Evolutionary conservation across 1,140 invertebrate species (phyloP), one percentile per base, ranked within the genome.

Genomic region (Micrasema minimum): DNA sequence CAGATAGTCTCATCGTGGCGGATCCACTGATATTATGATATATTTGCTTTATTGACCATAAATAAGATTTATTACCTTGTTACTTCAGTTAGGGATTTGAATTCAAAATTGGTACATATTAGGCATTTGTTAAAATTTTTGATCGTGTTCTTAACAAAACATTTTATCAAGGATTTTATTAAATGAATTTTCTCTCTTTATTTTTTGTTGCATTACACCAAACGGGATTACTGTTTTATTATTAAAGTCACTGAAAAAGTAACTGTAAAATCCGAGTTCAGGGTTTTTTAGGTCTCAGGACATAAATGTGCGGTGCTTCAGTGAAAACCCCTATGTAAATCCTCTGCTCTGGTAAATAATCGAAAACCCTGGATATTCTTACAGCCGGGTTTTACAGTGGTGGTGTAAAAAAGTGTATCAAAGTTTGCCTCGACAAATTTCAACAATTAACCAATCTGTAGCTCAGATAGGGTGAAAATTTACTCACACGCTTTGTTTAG

Each of bases 401-500:
- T 51, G 14, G 18, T 10, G 11, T 20, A 51, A 51, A 51, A 51
- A 51, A 23, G 11, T 0, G 20, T 14, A 12, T 0, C 16, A 51
- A 23, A 20, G 16, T 20, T 23, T 51, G 48, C 20, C 20, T 51
- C 48, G 22, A 51, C 48, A 51, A 51, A 51, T 51, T 51, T 51
- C 48, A 51, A 51, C 48, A 51, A 51, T 51, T 51, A 51, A 23
- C 48, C 48, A 20, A 20, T 51, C 20, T 23, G 22, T 51, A 20
- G 48, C 11, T 11, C 48, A 11, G 16, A 18, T 51, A 12, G 22
- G 16, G 48, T 51, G 48, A 22, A 20, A 11, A 10, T 51, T 51
- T 9, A 18, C 20, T 3, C 18, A 51, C 48, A 51, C 22, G 6
- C 20, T 51, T 51, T 20, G 20, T 51, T 20, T 20, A 20, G 22